phyloP scores from a whole-genome alignment of 2,797 vertebrate genomes.

The Spinus olivaceus region DNA sequence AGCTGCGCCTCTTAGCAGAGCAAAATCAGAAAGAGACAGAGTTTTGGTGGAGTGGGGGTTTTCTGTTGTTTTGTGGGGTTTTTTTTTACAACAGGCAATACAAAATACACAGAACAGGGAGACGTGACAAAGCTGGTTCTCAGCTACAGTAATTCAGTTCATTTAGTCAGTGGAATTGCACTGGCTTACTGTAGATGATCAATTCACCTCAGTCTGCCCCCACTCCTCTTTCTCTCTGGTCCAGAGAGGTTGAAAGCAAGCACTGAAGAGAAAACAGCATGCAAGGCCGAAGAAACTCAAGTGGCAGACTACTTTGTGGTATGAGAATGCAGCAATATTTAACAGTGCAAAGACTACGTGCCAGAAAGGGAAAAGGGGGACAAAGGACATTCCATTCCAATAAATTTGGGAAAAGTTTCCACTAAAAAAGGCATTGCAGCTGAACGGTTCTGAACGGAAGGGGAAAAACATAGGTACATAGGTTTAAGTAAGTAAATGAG shows the following conservation, averaged over 20 bases:
- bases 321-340: neutral
- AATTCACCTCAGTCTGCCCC: neutral
- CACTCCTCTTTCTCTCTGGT: neutral
- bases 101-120: neutral
- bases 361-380: neutral
- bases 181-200: neutral
- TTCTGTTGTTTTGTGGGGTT: neutral
- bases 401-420: neutral
- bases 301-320: neutral
- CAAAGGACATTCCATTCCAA: neutral
- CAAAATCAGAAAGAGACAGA: neutral
- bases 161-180: neutral
- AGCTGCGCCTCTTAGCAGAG: slow-evolving; percentile 31
- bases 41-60: neutral
- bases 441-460: neutral
- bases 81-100: neutral
- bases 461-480: neutral
- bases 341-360: neutral
- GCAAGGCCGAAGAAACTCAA: neutral
- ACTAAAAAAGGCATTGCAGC: neutral
- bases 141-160: neutral
- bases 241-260: neutral
- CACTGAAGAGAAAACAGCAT: neutral
- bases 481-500: neutral
- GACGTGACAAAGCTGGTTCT: neutral